A percentile compares a stretch with the other conserved stretches of the same genome.
These are phyloP conservation scores for Poeciliopsis occidentalis DNA, from an alignment of 2,113 vertebrate genomes.

Conservation along the genomic window DNA sequence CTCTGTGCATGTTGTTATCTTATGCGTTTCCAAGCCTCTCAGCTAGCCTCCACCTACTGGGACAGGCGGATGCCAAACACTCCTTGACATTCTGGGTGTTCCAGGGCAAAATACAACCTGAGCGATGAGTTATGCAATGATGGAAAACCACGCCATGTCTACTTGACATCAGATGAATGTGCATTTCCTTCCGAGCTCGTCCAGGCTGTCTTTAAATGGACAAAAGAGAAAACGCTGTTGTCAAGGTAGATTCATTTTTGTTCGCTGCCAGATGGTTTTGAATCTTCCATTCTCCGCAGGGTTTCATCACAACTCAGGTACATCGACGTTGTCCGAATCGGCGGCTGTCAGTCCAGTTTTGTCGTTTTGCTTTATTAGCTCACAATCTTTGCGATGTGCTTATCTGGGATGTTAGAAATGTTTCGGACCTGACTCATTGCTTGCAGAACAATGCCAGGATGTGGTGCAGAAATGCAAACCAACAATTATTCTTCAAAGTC, in stretches of 20 bases:
- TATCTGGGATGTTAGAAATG: not conserved
- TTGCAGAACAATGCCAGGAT: not conserved
- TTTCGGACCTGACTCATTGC: not conserved
- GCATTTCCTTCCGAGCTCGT: not conserved
- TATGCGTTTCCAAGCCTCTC: not conserved
- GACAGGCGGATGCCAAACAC: constrained; percentile 22
- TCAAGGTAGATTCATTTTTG: not conserved
- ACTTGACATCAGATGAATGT: not conserved
- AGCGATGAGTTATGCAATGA: not conserved
- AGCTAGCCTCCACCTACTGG: not conserved
- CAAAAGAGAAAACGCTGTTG: no score
- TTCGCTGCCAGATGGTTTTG: not conserved
- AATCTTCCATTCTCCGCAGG: not conserved
- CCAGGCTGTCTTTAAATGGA: not conserved
- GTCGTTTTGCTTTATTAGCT: not conserved
- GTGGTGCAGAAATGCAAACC: not conserved
- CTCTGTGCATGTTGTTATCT: not conserved
- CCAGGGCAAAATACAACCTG: constrained; percentile 18
- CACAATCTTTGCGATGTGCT: not conserved
- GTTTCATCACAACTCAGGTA: not conserved
- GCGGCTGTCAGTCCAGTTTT: not conserved
- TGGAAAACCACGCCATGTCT: not conserved
- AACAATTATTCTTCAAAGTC: not conserved
- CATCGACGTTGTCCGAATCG: not conserved
- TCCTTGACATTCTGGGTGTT: not conserved